These are phyloP conservation scores for Monopterus albus DNA, from an alignment of 2,113 vertebrate species.

Conservation along the genomic window DNA sequence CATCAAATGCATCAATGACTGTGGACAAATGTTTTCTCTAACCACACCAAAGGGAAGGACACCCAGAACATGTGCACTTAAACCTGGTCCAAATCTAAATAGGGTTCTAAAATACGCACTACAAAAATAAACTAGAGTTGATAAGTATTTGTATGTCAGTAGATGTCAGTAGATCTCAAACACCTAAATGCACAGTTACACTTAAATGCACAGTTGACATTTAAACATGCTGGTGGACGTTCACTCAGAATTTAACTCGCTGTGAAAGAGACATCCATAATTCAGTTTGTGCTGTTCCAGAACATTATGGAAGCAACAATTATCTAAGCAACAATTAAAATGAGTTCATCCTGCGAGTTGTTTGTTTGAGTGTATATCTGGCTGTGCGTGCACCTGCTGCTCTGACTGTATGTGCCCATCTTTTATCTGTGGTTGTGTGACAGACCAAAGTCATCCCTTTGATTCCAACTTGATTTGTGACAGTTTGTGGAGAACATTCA, in stretches of 20 bases:
- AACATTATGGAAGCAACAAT: too few relatives aligned
- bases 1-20: not conserved
- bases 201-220: not conserved
- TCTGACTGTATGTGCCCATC: not conserved
- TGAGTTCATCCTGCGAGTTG: too few relatives aligned
- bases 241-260: too few relatives aligned
- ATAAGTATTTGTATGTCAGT: not conserved
- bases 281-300: too few relatives aligned
- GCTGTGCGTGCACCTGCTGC: not conserved
- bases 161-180: not conserved
- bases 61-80: not conserved
- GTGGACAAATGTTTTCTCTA: too few relatives aligned
- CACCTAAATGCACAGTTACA: not conserved
- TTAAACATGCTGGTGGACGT: too few relatives aligned
- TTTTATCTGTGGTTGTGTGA: not conserved
- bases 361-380: not conserved
- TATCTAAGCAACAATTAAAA: too few relatives aligned
- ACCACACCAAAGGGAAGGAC: not conserved
- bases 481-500: not conserved
- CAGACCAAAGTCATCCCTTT: not conserved
- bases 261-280: too few relatives aligned
- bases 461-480: conserved; percentile 10
- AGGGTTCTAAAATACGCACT: not conserved
- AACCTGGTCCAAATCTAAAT: not conserved
- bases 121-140: not conserved